A percentile compares a stretch with the other conserved stretches of the same genome.
Conservation (phyloP, 2,113 vertebrate species). For the Alligator sinensis region DNA sequence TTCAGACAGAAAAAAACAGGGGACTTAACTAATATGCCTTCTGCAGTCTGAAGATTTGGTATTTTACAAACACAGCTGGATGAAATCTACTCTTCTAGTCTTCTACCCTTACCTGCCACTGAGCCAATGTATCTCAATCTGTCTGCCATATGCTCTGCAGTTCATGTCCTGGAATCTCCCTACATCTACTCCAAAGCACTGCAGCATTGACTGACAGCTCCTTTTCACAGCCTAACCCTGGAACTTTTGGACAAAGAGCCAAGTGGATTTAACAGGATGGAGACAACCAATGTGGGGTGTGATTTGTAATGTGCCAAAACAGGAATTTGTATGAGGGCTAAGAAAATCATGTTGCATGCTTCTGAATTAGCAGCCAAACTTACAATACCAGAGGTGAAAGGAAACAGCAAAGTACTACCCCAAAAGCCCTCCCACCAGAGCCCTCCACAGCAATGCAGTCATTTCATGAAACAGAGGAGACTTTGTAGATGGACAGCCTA, state of each 20-base stretch:
- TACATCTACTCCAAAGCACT: not conserved
- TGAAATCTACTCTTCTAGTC: not conserved
- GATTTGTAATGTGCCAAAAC: too few relatives aligned
- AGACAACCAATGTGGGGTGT: not conserved
- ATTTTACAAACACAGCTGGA: not conserved
- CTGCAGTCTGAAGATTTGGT: not conserved
- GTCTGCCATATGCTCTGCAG: accelerated
- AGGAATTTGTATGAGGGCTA: not conserved
- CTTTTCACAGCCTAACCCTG: not conserved
- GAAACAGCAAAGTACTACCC: not conserved
- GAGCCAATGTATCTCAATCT: not conserved
- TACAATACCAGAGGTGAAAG: not conserved
- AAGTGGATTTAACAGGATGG: not conserved
- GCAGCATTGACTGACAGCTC: not conserved
- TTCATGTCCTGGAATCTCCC: accelerated
- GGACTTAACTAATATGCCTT: not conserved
- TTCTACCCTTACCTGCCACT: not conserved
- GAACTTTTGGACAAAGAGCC: not conserved
- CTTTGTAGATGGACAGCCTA: not conserved
- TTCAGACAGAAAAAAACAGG: accelerated
- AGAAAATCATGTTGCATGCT: accelerated
- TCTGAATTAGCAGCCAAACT: not conserved
- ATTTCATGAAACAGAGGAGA: not conserved
- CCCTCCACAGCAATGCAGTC: not conserved
- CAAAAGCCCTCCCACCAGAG: not conserved